A percentile compares a stretch with the other conserved stretches of the same genome.
Conservation (phyloP, 2,888 invertebrate genomes). For the Metalampra italica region DNA sequence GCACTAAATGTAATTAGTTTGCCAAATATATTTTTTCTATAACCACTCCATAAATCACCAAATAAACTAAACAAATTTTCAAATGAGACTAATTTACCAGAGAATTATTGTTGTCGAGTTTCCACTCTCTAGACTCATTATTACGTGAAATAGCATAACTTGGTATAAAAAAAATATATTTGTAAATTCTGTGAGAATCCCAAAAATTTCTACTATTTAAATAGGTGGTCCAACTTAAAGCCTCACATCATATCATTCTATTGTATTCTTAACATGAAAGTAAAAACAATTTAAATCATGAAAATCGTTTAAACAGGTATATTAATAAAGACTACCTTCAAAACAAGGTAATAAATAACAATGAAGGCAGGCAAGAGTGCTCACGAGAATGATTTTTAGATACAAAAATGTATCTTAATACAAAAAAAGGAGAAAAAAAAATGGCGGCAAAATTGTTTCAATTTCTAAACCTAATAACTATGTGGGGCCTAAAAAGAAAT, state of each 20-base stretch:
- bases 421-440: slow-evolving; percentile 33
- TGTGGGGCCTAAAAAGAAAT: slow-evolving; percentile 36
- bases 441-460: slow-evolving; percentile 36
- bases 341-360: slow-evolving; percentile 45
- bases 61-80: background rate
- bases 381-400: slow-evolving; percentile 33
- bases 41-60: too few relatives aligned
- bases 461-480: slow-evolving; percentile 37
- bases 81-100: background rate
- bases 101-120: background rate
- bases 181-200: slow-evolving; percentile 17
- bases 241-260: slow-evolving; percentile 36
- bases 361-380: slow-evolving; percentile 57
- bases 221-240: slow-evolving; percentile 59
- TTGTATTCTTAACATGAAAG: slow-evolving; percentile 28
- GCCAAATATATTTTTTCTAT: slow-evolving; percentile 17
- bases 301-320: slow-evolving; percentile 24
- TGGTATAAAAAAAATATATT: slow-evolving; percentile 24
- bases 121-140: background rate
- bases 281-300: slow-evolving; percentile 23
- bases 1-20: slow-evolving; percentile 27
- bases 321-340: slow-evolving; percentile 35
- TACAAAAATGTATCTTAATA: slow-evolving; percentile 25
- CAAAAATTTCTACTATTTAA: slow-evolving; percentile 32
- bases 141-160: background rate